phyloP scores from a whole-genome alignment of 2,797 vertebrate species.

The Squalus acanthias region DNA sequence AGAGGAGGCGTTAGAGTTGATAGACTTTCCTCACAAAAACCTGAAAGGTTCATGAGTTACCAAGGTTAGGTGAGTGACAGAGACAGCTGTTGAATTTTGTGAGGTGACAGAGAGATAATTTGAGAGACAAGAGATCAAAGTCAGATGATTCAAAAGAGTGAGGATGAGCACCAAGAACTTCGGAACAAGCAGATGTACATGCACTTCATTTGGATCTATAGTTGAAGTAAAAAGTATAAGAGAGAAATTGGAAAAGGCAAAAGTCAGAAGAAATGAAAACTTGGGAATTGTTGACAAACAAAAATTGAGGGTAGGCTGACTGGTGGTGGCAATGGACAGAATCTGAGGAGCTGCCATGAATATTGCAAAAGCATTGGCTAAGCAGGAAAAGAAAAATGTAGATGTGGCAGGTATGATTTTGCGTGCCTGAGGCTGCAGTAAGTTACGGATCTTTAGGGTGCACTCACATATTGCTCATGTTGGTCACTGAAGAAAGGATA shows the following conservation, averaged over 20 bases:
- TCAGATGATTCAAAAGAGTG: not conserved
- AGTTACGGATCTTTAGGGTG: not conserved
- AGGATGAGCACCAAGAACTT: not conserved
- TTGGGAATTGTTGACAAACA: not conserved
- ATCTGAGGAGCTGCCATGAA: not conserved
- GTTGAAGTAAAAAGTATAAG: not conserved
- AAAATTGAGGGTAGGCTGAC: not conserved
- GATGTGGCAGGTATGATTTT: not conserved
- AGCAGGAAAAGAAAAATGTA: not conserved
- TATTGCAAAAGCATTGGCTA: not conserved
- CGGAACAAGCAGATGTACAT: not conserved
- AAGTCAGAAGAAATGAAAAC: not conserved
- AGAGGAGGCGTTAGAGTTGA: not conserved
- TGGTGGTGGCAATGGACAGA: not conserved
- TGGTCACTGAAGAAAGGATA: not conserved
- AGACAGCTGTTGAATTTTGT: not conserved
- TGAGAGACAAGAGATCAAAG: not conserved
- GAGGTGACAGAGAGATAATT: not conserved
- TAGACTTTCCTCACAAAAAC: not conserved
- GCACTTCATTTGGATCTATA: not conserved
- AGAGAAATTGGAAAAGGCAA: not conserved
- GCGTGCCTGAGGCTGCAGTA: not conserved
- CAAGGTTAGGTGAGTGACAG: not conserved
- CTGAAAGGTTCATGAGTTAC: not conserved
- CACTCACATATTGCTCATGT: not conserved